Conservation (phyloP, 2,888 invertebrate species). For the Cryptosula pallasiana region DNA sequence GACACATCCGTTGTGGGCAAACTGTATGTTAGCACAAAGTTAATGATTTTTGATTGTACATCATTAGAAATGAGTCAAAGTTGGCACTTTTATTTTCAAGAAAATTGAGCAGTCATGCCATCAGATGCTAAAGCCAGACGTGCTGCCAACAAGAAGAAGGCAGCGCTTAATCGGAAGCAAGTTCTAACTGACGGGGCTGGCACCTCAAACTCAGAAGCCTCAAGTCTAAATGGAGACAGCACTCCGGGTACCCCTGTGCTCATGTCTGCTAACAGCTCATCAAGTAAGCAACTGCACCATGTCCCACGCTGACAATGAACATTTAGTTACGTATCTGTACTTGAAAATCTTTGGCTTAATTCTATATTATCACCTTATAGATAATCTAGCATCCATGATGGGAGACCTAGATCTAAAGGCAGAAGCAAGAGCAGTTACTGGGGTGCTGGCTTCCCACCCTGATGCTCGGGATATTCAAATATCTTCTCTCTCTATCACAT, state of each 20-base stretch:
- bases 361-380: constrained; percentile 21
- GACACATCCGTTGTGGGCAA: no score
- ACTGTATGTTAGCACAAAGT: no score
- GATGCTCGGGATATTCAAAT: constrained; percentile 94
- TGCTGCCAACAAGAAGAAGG: constrained; percentile 94
- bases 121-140: constrained; percentile 98
- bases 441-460: constrained; percentile 88
- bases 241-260: neutral
- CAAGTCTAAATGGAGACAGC: constrained; percentile 17
- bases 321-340: neutral
- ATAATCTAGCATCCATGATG: constrained; percentile 72
- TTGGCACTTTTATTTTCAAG: no score
- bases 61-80: no score
- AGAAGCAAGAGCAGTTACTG: constrained; percentile 66
- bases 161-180: constrained; percentile 63
- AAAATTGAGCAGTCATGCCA: constrained; percentile 80
- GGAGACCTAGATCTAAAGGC: constrained; percentile 80
- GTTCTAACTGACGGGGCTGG: constrained; percentile 33
- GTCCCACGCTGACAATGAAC: no score
- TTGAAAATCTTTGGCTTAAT: no score
- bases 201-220: constrained; percentile 52
- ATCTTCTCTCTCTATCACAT: constrained; percentile 91
- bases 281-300: neutral
- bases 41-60: no score
- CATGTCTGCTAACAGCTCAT: constrained; percentile 12